Conservation (phyloP, 2,797 vertebrate genomes). For the Balearica regulorum region DNA sequence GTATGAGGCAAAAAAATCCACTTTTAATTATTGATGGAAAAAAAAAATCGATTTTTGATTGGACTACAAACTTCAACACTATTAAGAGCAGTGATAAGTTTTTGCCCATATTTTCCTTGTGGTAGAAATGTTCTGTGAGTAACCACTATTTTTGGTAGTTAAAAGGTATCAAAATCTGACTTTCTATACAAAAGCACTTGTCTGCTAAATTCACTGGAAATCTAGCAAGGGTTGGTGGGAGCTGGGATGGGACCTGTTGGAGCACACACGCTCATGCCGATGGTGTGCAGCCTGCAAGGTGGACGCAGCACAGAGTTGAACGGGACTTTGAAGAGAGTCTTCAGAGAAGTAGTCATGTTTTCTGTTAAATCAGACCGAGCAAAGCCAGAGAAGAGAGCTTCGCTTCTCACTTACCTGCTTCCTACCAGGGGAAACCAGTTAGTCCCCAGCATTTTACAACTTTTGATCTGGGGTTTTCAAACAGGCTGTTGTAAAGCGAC, state of each 20-base stretch:
- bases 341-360: neutral
- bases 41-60: neutral
- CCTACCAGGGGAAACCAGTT: neutral
- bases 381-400: neutral
- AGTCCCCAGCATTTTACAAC: neutral
- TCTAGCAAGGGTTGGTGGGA: neutral
- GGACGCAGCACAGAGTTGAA: accelerated
- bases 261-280: accelerated
- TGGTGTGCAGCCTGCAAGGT: no score
- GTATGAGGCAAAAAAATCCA: accelerated
- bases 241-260: neutral
- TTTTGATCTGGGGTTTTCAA: neutral
- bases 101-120: neutral
- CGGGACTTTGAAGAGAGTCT: neutral
- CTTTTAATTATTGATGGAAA: neutral
- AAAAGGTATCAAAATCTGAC: neutral
- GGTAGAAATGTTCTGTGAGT: neutral
- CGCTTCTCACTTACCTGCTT: neutral
- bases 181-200: neutral
- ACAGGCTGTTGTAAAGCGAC: accelerated
- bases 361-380: neutral
- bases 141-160: neutral
- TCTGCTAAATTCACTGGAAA: neutral
- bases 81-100: neutral
- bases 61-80: neutral